Percentiles rank a stretch among this genome's conserved stretches.
Evolutionary conservation across 2,113 vertebrate species (phyloP).

Genomic region (Sapajus apella): DNA sequence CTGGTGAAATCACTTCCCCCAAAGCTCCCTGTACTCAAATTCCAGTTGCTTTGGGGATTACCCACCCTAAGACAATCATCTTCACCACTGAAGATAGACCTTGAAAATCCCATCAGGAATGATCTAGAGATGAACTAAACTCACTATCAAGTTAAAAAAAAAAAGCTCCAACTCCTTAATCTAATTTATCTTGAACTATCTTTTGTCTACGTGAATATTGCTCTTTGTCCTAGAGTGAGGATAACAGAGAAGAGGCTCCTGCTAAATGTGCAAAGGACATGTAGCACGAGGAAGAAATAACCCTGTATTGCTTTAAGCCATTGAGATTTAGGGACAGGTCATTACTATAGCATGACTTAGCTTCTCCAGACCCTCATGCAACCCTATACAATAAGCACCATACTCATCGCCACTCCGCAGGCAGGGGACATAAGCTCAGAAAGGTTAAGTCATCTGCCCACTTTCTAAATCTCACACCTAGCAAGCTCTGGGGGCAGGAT

Average conservation of each 20-base stretch:
- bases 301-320: neutral
- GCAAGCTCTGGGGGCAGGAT: neutral
- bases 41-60: neutral
- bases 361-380: neutral
- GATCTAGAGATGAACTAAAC: neutral
- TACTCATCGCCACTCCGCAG: neutral
- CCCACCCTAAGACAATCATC: neutral
- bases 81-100: neutral
- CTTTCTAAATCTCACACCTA: neutral
- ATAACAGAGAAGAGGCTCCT: neutral
- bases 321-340: neutral
- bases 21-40: neutral
- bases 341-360: neutral
- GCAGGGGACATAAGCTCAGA: too few relatives aligned
- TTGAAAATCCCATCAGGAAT: neutral
- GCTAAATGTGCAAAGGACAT: neutral
- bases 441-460: neutral
- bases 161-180: neutral
- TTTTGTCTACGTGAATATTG: neutral
- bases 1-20: neutral
- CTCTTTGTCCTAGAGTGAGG: neutral
- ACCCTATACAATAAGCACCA: fast-evolving
- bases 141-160: neutral
- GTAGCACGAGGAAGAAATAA: neutral
- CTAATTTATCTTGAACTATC: neutral